These are phyloP conservation scores for Octonoba sinensis DNA, from an alignment of 2,888 invertebrate species.

Conservation along the genomic window DNA sequence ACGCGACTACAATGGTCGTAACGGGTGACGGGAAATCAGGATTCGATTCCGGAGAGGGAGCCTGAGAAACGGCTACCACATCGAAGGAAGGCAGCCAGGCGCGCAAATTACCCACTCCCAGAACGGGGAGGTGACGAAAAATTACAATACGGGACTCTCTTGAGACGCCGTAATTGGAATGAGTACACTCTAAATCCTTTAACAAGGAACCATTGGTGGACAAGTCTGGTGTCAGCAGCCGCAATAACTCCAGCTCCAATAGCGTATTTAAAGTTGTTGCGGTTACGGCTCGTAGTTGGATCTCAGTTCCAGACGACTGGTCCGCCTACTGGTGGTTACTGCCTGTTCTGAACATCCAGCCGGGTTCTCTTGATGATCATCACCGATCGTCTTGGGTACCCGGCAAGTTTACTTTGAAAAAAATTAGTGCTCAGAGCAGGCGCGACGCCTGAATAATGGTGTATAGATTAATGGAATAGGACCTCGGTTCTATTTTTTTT, in stretches of 20 bases:
- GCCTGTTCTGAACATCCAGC: conserved; percentile 14
- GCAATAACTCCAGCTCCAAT: too few relatives aligned
- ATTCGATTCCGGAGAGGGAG: conserved; percentile 82
- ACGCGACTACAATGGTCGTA: conserved; percentile 79
- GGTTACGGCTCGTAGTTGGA: too few relatives aligned
- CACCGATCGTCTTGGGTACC: conserved; percentile 31
- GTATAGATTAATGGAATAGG: conserved; percentile 8
- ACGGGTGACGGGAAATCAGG: conserved; percentile 83
- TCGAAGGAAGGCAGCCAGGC: conserved; percentile 82
- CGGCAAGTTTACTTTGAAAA: conserved; percentile 28
- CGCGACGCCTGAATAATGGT: too few relatives aligned
- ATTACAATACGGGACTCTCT: too few relatives aligned
- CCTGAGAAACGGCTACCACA: conserved; percentile 80
- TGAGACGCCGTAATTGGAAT: too few relatives aligned
- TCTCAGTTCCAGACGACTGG: too few relatives aligned
- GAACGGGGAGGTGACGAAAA: too few relatives aligned
- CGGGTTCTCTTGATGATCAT: conserved; percentile 27
- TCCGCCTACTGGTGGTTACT: conserved; percentile 14
- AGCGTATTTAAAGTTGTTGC: too few relatives aligned
- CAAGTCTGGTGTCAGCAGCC: too few relatives aligned
- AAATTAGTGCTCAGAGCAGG: not conserved
- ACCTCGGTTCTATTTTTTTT: conserved; percentile 8
- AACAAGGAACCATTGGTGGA: too few relatives aligned
- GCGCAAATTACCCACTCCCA: too few relatives aligned
- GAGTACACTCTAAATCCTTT: too few relatives aligned